Evolutionary conservation across 37 sponge, comb jelly and placozoan genomes (phyloP).

Genomic region (Bolinopsis microptera): DNA sequence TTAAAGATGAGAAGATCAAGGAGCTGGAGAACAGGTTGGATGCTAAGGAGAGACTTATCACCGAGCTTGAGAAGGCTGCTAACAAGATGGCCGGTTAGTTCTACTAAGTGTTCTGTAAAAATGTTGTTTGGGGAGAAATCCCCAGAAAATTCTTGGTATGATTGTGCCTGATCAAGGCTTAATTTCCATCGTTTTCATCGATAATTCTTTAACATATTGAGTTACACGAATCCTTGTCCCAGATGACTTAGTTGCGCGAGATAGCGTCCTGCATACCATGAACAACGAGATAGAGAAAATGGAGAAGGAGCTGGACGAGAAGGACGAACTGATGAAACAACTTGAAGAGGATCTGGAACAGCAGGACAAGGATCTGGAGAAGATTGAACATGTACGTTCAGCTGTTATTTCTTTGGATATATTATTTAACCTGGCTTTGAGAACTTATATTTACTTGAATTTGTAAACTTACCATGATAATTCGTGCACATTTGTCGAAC

Average conservation of each 20-base stretch:
- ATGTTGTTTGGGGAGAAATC: too few species aligned
- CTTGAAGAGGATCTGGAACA: conserved; percentile 28
- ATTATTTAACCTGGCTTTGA: too few species aligned
- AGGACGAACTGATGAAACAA: neutral
- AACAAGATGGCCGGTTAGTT: conserved; percentile 20
- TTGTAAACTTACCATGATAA: too few species aligned
- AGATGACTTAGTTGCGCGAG: conserved; percentile 5
- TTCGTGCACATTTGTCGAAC: too few species aligned
- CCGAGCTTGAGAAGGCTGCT: conserved; percentile 19
- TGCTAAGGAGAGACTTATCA: conserved; percentile 29
- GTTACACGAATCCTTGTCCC: too few species aligned
- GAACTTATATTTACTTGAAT: too few species aligned
- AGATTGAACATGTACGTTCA: neutral
- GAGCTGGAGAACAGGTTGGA: conserved; percentile 50
- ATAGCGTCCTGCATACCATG: neutral
- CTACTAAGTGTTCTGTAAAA: too few species aligned
- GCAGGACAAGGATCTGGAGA: neutral
- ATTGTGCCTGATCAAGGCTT: too few species aligned
- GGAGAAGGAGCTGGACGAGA: conserved; percentile 6
- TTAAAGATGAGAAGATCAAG: conserved; percentile 59
- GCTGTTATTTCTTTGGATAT: too few species aligned
- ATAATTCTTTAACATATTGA: too few species aligned
- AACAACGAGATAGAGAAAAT: neutral
- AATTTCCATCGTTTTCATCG: too few species aligned
- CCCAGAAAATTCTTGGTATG: too few species aligned